Evolutionary conservation across 2,113 vertebrate species (phyloP).

Genomic region (Carassius auratus): DNA sequence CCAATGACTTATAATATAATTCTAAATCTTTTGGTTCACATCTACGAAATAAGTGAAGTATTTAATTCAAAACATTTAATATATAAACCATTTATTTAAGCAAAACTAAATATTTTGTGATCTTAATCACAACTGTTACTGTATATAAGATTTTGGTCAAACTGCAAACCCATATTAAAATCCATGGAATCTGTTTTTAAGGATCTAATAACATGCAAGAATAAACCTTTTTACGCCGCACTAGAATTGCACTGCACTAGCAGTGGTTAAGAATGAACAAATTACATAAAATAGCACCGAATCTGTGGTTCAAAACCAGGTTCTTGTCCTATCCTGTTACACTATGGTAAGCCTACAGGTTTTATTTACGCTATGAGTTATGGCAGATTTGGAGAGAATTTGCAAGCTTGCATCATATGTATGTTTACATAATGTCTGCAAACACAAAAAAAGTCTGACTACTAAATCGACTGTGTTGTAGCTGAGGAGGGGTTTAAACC

Average conservation of each 20-base stretch:
- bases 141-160: background rate
- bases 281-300: background rate
- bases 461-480: background rate
- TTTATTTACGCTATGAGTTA: background rate
- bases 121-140: too few relatives aligned
- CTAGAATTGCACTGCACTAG: background rate
- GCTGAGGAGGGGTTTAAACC: too few relatives aligned
- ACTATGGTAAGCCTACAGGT: background rate
- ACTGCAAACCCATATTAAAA: background rate
- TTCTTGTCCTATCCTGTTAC: too few relatives aligned
- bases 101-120: too few relatives aligned
- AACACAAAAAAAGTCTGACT: background rate
- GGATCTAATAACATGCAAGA: background rate
- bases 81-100: too few relatives aligned
- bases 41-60: background rate
- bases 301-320: too few relatives aligned
- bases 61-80: background rate
- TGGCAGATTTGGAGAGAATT: too few relatives aligned
- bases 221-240: background rate
- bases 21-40: background rate
- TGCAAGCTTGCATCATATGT: background rate
- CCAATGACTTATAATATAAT: background rate
- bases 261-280: background rate
- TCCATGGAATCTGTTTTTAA: background rate
- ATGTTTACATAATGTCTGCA: background rate